Conservation (phyloP, 2,797 vertebrate genomes). For the Valencia hispanica region DNA sequence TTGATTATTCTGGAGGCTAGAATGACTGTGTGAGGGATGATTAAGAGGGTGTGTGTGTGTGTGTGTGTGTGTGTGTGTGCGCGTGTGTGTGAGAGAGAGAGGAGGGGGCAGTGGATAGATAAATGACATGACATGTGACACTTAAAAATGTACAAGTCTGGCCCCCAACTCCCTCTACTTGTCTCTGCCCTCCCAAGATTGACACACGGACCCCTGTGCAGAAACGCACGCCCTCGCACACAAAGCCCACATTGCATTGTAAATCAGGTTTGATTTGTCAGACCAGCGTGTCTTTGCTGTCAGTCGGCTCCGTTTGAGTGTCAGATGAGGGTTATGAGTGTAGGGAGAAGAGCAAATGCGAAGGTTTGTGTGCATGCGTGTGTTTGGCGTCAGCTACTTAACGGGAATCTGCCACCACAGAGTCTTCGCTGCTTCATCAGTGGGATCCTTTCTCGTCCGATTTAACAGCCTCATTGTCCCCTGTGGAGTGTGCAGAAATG, state of each 20-base stretch:
- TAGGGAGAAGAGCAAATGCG: conserved; percentile 59
- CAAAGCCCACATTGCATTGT: conserved; percentile 51
- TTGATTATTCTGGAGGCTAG: conserved; percentile 54
- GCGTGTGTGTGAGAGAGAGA: background rate
- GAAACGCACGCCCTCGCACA: conserved; percentile 16
- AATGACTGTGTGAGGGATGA: conserved; percentile 39
- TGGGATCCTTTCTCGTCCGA: conserved; percentile 46
- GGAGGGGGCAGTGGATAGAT: conserved; percentile 29
- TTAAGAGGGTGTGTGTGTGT: conserved; percentile 1
- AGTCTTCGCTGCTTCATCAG: conserved; percentile 53
- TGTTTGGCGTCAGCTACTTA: conserved; percentile 58
- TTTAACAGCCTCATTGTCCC: conserved; percentile 55
- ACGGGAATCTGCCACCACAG: conserved; percentile 49
- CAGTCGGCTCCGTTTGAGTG: conserved; percentile 66
- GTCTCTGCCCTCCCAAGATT: conserved; percentile 41
- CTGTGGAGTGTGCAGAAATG: conserved; percentile 32
- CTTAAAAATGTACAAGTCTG: conserved; percentile 72
- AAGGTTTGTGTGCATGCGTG: conserved; percentile 34
- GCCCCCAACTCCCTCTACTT: conserved; percentile 62
- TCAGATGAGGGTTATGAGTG: conserved; percentile 72
- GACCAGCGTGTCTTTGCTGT: conserved; percentile 70
- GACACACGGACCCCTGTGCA: conserved; percentile 27
- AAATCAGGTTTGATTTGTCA: conserved; percentile 80
- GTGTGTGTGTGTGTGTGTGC: conserved; percentile 1
- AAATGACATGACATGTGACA: conserved; percentile 68